A percentile compares a stretch with the other conserved stretches of the same genome.
phyloP scores from a whole-genome alignment of 2,113 vertebrate species.

The Talpa occidentalis region DNA sequence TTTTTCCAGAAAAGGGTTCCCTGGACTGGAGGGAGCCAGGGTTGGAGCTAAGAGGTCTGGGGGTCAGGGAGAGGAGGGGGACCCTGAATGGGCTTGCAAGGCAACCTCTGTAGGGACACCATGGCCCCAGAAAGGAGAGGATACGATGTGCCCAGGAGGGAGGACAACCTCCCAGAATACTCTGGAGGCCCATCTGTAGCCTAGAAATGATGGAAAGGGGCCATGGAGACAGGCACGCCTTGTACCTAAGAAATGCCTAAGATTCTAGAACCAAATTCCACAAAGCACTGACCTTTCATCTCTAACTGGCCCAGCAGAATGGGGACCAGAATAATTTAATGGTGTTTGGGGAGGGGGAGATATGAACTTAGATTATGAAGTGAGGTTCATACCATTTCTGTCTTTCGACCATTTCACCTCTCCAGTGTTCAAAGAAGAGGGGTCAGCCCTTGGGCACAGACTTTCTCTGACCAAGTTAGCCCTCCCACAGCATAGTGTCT shows the following conservation, averaged over 20 bases:
- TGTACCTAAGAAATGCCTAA: background rate
- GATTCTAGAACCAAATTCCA: background rate
- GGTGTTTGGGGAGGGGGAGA: background rate
- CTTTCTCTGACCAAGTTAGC: background rate
- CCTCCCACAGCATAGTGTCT: background rate
- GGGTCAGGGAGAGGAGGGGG: background rate
- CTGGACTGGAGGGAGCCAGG: background rate
- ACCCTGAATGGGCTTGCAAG: accelerated
- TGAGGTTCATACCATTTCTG: background rate
- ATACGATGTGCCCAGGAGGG: accelerated
- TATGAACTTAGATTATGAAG: background rate
- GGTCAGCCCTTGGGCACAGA: too few relatives aligned
- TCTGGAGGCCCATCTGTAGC: background rate
- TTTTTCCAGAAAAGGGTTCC: background rate
- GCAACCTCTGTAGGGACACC: too few relatives aligned
- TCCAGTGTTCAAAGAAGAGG: background rate
- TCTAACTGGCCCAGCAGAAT: background rate
- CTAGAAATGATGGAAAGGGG: background rate
- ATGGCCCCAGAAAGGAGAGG: background rate
- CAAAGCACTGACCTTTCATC: background rate
- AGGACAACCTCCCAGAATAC: background rate
- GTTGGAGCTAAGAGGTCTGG: background rate
- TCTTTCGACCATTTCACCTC: background rate
- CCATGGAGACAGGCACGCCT: too few relatives aligned
- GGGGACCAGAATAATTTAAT: background rate